These are phyloP conservation scores for Tamias sibiricus DNA, from an alignment of 2,113 vertebrate genomes.

Conservation along the genomic window DNA sequence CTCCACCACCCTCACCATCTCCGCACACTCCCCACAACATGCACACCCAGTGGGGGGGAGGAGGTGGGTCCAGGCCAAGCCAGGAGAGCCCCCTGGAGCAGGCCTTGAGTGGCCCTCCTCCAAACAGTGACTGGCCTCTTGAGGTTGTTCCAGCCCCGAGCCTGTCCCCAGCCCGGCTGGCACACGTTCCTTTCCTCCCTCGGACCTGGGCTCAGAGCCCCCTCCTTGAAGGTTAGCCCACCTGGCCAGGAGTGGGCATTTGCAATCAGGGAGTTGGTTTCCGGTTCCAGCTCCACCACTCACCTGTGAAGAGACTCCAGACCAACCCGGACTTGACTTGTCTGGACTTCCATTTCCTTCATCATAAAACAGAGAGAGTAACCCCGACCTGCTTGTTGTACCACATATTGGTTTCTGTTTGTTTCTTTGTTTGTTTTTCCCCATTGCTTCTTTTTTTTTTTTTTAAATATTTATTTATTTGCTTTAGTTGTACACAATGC, in stretches of 20 bases:
- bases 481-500: no score
- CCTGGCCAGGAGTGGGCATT: neutral
- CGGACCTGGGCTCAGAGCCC: neutral
- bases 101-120: neutral
- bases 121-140: neutral
- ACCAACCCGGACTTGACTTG: neutral
- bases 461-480: no score
- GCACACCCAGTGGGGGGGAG: accelerated
- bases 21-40: accelerated
- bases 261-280: neutral
- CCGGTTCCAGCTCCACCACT: neutral
- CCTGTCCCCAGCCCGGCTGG: neutral
- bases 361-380: neutral
- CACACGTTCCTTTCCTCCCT: neutral
- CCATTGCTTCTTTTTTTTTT: no score
- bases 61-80: accelerated
- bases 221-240: neutral
- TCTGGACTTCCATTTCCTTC: neutral
- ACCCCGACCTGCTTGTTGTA: neutral
- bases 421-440: no score
- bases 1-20: neutral
- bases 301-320: neutral
- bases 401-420: no score
- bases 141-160: neutral
- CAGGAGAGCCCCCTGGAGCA: neutral